phyloP scores from a whole-genome alignment of 2,888 invertebrate species.

The Vanessa cardui region DNA sequence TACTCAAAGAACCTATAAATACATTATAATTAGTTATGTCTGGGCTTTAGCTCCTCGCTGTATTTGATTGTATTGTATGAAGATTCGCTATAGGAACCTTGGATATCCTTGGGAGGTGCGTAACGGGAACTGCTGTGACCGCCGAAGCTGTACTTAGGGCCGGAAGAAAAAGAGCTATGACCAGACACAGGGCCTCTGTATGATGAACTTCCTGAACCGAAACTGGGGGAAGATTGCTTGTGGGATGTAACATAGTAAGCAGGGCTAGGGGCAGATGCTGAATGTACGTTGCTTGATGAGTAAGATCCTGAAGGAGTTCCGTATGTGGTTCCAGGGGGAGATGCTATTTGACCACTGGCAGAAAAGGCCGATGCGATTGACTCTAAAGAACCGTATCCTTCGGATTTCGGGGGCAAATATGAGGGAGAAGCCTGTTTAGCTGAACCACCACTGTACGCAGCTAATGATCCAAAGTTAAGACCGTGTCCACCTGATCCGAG shows the following conservation, averaged over 20 bases:
- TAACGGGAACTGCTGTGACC: conserved; percentile 61
- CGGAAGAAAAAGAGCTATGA: conserved; percentile 62
- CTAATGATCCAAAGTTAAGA: conserved; percentile 58
- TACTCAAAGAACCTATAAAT: conserved; percentile 12
- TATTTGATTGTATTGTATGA: conserved; percentile 79
- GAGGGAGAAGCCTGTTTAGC: conserved; percentile 61
- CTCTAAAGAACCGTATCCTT: conserved; percentile 59
- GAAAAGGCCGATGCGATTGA: conserved; percentile 61
- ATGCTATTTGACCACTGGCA: conserved; percentile 59
- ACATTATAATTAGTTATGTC: conserved; percentile 50
- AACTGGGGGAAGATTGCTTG: conserved; percentile 58
- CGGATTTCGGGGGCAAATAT: conserved; percentile 61
- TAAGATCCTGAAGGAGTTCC: conserved; percentile 62
- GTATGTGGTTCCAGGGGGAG: conserved; percentile 64
- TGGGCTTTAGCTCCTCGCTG: conserved; percentile 75
- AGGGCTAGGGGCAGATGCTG: conserved; percentile 65
- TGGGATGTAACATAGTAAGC: conserved; percentile 63
- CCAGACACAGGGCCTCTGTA: conserved; percentile 61
- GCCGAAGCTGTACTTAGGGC: conserved; percentile 66
- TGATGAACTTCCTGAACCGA: conserved; percentile 63
- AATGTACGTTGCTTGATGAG: conserved; percentile 54
- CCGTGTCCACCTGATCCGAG: conserved; percentile 56
- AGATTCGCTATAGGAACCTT: conserved; percentile 71
- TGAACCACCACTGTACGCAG: conserved; percentile 58
- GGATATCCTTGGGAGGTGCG: conserved; percentile 61